Evolutionary conservation across 2,113 vertebrate genomes (phyloP).

Genomic region (Forbesichthys papilliferus): DNA sequence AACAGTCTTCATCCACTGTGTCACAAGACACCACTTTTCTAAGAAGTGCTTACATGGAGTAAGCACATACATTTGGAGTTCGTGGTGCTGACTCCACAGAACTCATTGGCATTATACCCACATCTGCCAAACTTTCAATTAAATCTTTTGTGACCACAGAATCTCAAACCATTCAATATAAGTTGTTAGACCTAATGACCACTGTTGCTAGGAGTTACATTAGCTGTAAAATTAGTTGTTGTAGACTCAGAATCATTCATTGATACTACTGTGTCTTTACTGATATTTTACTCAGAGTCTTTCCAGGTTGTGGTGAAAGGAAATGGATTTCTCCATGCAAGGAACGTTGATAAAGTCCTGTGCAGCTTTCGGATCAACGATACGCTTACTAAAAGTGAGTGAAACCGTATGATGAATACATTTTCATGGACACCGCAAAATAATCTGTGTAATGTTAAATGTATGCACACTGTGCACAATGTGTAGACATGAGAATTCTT

Average conservation of each 20-base stretch:
- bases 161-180: conserved; percentile 19
- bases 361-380: conserved; percentile 98
- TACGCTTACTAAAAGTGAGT: conserved; percentile 91
- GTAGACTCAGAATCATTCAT: background rate
- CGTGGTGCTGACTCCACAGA: conserved; percentile 15
- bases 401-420: background rate
- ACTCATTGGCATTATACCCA: background rate
- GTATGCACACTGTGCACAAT: background rate
- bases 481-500: background rate
- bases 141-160: conserved; percentile 15
- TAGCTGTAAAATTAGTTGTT: fast-evolving
- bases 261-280: conserved; percentile 3
- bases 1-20: background rate
- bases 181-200: conserved; percentile 9
- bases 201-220: conserved; percentile 9
- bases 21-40: background rate
- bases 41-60: conserved; percentile 8
- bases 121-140: conserved; percentile 5
- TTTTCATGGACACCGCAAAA: background rate
- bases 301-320: conserved; percentile 95
- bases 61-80: conserved; percentile 4
- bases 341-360: conserved; percentile 91
- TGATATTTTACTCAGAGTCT: conserved; percentile 77
- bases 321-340: conserved; percentile 91
- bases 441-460: background rate